phyloP scores from a whole-genome alignment of 2,113 vertebrate species.

The Orientallactaga bullata region DNA sequence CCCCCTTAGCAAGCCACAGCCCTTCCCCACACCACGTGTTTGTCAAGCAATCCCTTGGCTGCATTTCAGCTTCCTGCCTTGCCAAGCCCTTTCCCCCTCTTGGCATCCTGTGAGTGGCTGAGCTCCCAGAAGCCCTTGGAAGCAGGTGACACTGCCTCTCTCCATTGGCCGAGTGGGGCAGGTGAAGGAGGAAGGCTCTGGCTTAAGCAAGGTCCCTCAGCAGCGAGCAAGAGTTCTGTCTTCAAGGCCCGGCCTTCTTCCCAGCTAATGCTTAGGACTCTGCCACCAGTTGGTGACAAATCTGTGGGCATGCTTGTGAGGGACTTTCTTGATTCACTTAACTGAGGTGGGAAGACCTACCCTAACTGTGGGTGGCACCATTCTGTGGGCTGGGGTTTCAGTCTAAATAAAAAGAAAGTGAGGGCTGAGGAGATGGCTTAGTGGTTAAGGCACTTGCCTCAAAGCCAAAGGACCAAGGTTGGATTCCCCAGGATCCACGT shows the following conservation, averaged over 20 bases:
- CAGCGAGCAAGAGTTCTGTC: background rate
- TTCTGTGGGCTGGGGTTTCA: too few species aligned
- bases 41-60: background rate
- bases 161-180: background rate
- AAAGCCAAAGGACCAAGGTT: too few species aligned
- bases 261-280: background rate
- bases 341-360: too few species aligned
- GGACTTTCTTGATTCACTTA: too few species aligned
- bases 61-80: background rate
- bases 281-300: too few species aligned
- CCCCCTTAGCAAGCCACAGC: background rate
- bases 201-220: background rate
- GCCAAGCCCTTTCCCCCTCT: background rate
- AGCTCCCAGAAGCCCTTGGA: background rate
- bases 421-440: too few species aligned
- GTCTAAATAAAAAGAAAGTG: background rate
- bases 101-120: slow-evolving; percentile 11
- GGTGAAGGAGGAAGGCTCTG: background rate
- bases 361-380: too few species aligned
- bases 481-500: too few species aligned
- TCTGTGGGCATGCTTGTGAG: too few species aligned
- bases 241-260: background rate
- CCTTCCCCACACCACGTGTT: background rate
- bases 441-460: too few species aligned
- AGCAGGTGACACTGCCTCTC: slow-evolving; percentile 1